These are phyloP conservation scores for Python bivittatus DNA, from an alignment of 2,113 vertebrate species.

Conservation along the genomic window DNA sequence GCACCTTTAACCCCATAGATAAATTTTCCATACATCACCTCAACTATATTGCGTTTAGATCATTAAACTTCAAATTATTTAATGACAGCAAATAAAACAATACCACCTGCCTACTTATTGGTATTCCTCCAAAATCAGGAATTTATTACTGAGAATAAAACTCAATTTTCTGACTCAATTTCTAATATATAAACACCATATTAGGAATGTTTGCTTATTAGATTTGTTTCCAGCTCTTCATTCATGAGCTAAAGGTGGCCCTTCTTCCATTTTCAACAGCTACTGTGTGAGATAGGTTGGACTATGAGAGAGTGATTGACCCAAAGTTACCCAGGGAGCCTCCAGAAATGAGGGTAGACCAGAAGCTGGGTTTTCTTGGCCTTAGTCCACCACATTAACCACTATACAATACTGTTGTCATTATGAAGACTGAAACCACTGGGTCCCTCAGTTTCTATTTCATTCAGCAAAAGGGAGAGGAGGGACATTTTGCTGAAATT, in stretches of 20 bases:
- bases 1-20: neutral
- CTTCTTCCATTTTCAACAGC: neutral
- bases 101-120: no score
- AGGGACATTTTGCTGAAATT: neutral
- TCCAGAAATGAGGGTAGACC: neutral
- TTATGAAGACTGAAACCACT: neutral
- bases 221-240: neutral
- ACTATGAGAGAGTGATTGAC: neutral
- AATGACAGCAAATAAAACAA: neutral
- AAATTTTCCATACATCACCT: neutral
- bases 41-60: neutral
- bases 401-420: neutral
- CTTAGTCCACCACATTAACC: neutral
- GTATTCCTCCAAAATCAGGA: neutral
- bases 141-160: neutral
- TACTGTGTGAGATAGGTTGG: neutral
- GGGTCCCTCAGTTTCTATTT: neutral
- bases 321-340: neutral
- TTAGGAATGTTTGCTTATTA: neutral
- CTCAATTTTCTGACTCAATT: neutral
- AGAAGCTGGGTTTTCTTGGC: neutral
- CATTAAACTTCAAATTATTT: neutral
- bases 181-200: neutral
- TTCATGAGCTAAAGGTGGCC: neutral
- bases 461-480: neutral